Percentiles rank a stretch among this genome's conserved stretches.
phyloP scores from a whole-genome alignment of 2,797 vertebrate genomes.

The Rallus crepitans region DNA sequence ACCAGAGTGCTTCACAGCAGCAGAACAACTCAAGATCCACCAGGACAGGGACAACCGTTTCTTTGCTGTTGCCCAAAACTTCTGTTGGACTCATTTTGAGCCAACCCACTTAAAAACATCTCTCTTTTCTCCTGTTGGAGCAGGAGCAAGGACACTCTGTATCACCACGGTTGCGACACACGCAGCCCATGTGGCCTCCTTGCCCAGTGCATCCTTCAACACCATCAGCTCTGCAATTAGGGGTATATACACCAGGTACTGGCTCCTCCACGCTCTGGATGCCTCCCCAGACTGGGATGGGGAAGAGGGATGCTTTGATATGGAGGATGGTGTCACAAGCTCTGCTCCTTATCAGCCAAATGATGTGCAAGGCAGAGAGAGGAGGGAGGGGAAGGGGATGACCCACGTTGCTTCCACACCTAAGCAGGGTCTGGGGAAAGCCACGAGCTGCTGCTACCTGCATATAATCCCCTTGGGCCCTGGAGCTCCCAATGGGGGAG shows the following conservation, averaged over 20 bases:
- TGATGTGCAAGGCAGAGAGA: background rate
- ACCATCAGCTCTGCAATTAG: background rate
- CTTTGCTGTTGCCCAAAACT: background rate
- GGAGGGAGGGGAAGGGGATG: background rate
- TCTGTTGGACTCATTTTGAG: background rate
- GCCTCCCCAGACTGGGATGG: accelerated
- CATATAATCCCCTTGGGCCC: accelerated
- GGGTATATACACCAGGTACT: background rate
- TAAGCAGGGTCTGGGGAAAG: background rate
- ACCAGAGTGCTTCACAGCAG: background rate
- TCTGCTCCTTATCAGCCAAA: background rate
- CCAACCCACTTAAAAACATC: background rate
- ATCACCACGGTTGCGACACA: background rate
- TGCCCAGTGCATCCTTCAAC: background rate
- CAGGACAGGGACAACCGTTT: background rate
- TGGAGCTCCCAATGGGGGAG: background rate
- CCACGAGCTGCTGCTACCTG: background rate
- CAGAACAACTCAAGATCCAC: background rate
- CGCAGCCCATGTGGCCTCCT: background rate
- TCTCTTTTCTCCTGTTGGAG: background rate
- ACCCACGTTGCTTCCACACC: background rate
- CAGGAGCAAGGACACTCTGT: accelerated
- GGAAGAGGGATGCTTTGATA: background rate
- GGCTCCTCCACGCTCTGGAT: accelerated
- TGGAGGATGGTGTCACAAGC: background rate